phyloP scores from a whole-genome alignment of 1,140 invertebrate genomes.

The Neodiprion fabricii region DNA sequence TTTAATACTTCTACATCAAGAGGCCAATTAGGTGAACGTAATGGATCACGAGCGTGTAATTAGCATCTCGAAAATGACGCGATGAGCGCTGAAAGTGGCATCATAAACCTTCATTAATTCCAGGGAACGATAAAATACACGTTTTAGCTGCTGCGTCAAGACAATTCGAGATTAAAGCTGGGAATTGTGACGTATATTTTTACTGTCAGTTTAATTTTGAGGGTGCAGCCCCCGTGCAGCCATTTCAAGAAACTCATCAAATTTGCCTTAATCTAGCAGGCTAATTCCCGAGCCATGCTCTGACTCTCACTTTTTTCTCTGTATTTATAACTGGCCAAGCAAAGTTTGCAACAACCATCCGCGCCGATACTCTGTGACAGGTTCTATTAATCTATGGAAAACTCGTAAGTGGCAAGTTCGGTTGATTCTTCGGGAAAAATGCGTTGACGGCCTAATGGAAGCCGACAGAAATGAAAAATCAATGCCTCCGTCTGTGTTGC shows the following conservation, averaged over 20 bases:
- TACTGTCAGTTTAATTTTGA: neutral
- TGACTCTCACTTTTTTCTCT: neutral
- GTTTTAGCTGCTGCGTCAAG: neutral
- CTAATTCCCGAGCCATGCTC: neutral
- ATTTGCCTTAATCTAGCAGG: neutral
- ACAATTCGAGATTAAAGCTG: no score
- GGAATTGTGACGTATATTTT: neutral
- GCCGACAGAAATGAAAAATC: neutral
- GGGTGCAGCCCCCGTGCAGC: neutral
- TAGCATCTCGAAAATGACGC: neutral
- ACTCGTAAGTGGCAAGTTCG: conserved; percentile 4
- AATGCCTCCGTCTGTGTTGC: neutral
- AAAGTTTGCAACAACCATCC: neutral
- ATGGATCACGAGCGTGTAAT: neutral
- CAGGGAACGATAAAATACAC: neutral
- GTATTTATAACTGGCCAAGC: no score
- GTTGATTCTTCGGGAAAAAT: neutral
- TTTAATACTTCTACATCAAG: no score
- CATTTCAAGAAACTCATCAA: neutral
- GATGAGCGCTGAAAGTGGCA: neutral
- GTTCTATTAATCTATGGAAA: neutral
- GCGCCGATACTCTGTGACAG: neutral
- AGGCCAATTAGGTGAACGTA: neutral
- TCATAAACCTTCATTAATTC: conserved; percentile 1
- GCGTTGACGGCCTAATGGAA: neutral